A percentile compares a stretch with the other conserved stretches of the same genome.
phyloP scores from a whole-genome alignment of 2,797 vertebrate species.

The Gambelia wislizenii region DNA sequence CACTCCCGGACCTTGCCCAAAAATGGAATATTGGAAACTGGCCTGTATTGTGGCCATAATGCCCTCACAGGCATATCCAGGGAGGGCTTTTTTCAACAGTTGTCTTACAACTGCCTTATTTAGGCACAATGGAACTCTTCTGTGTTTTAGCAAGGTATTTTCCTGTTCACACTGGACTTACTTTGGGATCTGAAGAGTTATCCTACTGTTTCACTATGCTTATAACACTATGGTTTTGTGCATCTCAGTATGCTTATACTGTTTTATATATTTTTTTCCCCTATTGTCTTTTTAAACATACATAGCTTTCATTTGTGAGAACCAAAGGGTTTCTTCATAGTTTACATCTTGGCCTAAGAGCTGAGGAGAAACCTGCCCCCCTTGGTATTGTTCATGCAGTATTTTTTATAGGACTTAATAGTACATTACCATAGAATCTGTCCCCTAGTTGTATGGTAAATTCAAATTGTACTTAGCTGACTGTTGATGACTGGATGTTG shows the following conservation, averaged over 20 bases:
- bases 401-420: neutral
- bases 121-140: no score
- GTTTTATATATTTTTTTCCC: neutral
- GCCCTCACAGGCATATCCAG: no score
- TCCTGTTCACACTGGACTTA: neutral
- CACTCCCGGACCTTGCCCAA: no score
- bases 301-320: neutral
- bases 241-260: neutral
- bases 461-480: neutral
- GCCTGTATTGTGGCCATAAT: no score
- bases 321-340: neutral
- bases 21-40: no score
- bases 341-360: no score
- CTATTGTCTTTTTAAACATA: neutral
- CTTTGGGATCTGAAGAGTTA: neutral
- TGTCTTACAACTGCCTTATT: no score
- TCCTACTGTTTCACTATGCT: neutral
- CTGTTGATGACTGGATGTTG: no score
- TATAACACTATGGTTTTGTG: neutral
- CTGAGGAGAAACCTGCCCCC: neutral
- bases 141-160: no score
- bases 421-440: neutral
- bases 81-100: no score
- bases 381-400: neutral
- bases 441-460: neutral